Base-by-base conservation (phyloP, 2,888 invertebrate genomes). In the Idaea straminata region DNA sequence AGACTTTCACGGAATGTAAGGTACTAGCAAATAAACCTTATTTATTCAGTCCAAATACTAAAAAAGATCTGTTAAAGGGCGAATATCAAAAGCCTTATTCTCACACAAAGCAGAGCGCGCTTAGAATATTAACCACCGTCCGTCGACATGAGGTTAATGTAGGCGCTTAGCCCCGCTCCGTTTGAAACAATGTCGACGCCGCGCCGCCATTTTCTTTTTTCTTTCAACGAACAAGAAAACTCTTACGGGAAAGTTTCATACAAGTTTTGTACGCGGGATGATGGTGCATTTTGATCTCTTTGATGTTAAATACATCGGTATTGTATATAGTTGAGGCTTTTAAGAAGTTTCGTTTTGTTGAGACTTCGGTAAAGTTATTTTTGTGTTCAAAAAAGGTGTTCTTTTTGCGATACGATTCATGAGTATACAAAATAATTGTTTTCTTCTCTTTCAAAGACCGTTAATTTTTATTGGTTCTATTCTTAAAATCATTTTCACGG, bases 141-240 rank as follows among this genome's bases (percentile, higher is more conserved):
- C 79, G 79, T 70, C 82, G 83, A 81, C 84, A 80, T 83, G 82
- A 88, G 88, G 89, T 87, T 90, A 89, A 89, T 89, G 89, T 85
- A 71, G 80, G 81, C 84, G 88, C 87, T 89, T 87, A 87, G 83
- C 85, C 79, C 74, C 72, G 73, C 76, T 78, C 77, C 79, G 77
- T 77, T 80, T 82, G 79, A 83, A 85, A 88, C 88, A 87, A 83
- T 84, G 85, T 82, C 59, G 13, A 10, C 80, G 78, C 47, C 47
- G 47, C 47, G 47, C 69, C 79, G 79, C 78, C 83, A 82, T 83
- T 80, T 82, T 74, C 68, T 76, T 81, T 81, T 83, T 79, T 79
- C 77, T 77, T 72, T 70, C 72, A 72, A 67, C 74, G 69, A 73
- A 80, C 79, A 81, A 81, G 83, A 79, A 81, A 79, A 80, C 74